Base-by-base conservation (phyloP, 2,888 invertebrate species). In the Graphium colonna region DNA sequence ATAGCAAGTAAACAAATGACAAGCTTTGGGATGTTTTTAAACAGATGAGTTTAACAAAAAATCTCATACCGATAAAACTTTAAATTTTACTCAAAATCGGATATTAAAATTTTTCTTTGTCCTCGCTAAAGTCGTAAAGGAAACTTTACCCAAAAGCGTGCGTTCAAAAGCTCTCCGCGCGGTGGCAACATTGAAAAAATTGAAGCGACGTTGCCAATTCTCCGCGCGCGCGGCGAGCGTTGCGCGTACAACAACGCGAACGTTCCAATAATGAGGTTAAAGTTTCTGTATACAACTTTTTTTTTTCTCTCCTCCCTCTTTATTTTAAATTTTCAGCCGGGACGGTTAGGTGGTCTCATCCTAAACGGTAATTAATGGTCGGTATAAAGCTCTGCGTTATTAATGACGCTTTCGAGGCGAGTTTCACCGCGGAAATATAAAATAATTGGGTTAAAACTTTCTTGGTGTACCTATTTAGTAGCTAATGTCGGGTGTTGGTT, bases 181-280 rank as follows among this genome's bases (percentile, higher is more conserved):
- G 42, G 57, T 76, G 73, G 79, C 68, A 81, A 70, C 79, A 49
- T 21, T 58, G 71, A 8, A 13, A 38, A 13, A 38, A 63, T 61
- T 58, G 69, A 68, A 59, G 87, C 87, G 85, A 78, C 86, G 88
- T 87, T 88, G 88, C 87, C 88, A 79, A 74, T 77, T 69, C 70
- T 75, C 68, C 60, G 65, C 68, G 70, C 68, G 70, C 75, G 66
- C 43, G 38, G 21, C 46, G n/a, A 38, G 49, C 49, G 17, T n/a
- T 50, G 54, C 49, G 49, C 49, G 49, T 33, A 40, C 43, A 54
- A 53, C 42, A 69, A 66, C 73, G 75, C 75, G 77, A 77, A 65
- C 65, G 67, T 64, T 63, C 67, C 66, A 77, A 75, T 79, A 88
- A 87, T 85, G 88, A 88, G 87, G 87, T 87, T 88, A 87, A 86